These are phyloP conservation scores for Coluber constrictor DNA, from an alignment of 2,797 vertebrate genomes.

Conservation along the genomic window DNA sequence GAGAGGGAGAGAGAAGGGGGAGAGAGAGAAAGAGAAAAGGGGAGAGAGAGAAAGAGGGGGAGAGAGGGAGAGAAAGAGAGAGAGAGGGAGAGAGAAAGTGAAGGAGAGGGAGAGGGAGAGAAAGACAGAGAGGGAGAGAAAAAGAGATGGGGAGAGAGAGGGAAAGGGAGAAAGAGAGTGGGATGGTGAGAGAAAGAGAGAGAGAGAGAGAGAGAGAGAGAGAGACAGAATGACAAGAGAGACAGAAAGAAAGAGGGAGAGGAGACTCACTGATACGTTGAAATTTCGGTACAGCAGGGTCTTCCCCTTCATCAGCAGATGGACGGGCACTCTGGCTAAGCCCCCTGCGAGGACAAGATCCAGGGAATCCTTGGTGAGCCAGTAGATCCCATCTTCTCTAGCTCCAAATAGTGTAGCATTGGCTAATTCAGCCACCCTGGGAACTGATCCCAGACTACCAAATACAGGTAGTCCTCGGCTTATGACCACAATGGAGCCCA, in stretches of 20 bases:
- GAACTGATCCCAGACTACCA: background rate
- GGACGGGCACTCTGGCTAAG: conserved; percentile 38
- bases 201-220: no score
- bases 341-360: conserved; percentile 5
- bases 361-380: background rate
- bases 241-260: no score
- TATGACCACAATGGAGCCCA: no score
- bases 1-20: no score
- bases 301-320: conserved; percentile 55
- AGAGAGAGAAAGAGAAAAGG: no score
- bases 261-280: conserved; percentile 39
- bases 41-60: no score
- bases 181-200: no score
- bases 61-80: no score
- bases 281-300: conserved; percentile 49
- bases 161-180: accelerated
- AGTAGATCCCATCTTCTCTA: background rate
- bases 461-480: background rate
- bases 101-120: no score
- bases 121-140: no score
- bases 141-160: accelerated
- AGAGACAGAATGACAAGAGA: accelerated
- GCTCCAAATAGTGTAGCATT: background rate
- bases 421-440: background rate
- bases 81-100: no score